Percentiles rank a stretch among this genome's conserved stretches.
These are phyloP conservation scores for Kryptolebias ocellatus DNA, from an alignment of 2,797 vertebrate genomes.

Conservation along the genomic window DNA sequence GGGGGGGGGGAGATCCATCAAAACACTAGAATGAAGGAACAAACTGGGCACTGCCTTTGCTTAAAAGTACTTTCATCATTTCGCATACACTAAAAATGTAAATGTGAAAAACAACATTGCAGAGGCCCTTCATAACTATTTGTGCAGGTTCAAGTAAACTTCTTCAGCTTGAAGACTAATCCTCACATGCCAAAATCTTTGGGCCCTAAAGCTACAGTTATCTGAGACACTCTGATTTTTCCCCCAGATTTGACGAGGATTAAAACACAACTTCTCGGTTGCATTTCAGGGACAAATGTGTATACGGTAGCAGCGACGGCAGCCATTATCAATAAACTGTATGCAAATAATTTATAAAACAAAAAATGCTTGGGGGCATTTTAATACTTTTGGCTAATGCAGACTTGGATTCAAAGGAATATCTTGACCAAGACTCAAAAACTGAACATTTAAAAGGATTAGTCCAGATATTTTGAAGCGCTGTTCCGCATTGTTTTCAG, in stretches of 20 bases:
- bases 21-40: slow-evolving; percentile 13
- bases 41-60: not conserved
- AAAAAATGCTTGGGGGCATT: no score
- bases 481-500: no score
- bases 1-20: slow-evolving; percentile 14
- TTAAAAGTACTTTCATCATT: not conserved
- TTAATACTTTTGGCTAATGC: not conserved
- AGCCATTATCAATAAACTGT: not conserved
- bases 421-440: not conserved
- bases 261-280: slow-evolving; percentile 6
- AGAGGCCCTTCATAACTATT: not conserved
- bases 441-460: no score
- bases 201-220: slow-evolving; percentile 7
- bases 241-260: slow-evolving; percentile 13
- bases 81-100: slow-evolving; percentile 6
- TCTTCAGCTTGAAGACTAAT: slow-evolving; percentile 24
- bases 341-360: not conserved
- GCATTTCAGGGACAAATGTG: slow-evolving; percentile 1
- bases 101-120: slow-evolving; percentile 3
- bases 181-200: not conserved
- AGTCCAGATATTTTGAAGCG: no score
- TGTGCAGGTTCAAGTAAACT: not conserved
- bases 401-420: not conserved
- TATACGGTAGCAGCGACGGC: not conserved
- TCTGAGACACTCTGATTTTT: slow-evolving; percentile 27